Conservation (phyloP, 1,140 invertebrate genomes). For the Apis dorsata region DNA sequence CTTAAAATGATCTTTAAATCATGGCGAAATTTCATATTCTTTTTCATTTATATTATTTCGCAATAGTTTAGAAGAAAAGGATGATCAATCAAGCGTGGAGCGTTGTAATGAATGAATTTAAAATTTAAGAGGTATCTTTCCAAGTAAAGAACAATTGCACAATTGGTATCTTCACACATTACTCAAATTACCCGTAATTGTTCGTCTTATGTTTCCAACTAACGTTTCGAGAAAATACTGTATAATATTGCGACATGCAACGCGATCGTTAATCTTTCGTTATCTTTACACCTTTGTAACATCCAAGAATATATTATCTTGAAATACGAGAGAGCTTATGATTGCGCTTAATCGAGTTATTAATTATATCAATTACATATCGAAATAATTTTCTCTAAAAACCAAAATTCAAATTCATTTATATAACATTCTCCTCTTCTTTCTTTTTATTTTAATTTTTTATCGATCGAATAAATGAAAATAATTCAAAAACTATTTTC, state of each 20-base stretch:
- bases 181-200: constrained; percentile 3
- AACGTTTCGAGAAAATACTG: background rate
- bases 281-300: background rate
- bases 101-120: background rate
- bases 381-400: background rate
- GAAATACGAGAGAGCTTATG: background rate
- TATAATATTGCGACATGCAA: background rate
- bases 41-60: background rate
- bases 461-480: no score
- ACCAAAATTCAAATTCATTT: background rate
- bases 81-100: background rate
- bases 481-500: no score
- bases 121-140: background rate
- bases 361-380: no score
- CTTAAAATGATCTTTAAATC: background rate
- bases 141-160: background rate
- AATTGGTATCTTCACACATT: background rate
- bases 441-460: no score
- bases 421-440: no score
- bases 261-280: background rate
- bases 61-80: background rate
- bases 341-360: background rate
- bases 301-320: background rate
- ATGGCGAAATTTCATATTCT: background rate
- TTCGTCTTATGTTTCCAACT: background rate